Evolutionary conservation across 2,888 invertebrate genomes (phyloP).

Genomic region (Aradus depressus): DNA sequence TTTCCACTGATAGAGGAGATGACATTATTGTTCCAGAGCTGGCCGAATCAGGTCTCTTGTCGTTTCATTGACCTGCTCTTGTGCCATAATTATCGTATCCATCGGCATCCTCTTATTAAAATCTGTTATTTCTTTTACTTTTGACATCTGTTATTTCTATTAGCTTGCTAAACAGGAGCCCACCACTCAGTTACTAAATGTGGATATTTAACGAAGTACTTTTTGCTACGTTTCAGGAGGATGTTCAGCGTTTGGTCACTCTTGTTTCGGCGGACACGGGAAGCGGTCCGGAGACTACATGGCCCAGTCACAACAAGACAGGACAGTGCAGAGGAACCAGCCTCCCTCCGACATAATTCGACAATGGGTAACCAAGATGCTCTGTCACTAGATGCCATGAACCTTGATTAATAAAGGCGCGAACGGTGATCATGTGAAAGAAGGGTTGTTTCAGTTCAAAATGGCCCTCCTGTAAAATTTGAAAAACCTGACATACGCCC

Average conservation of each 20-base stretch:
- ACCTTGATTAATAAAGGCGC: too few species aligned
- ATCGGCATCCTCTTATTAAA: background rate
- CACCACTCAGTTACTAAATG: background rate
- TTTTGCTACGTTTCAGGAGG: conserved; percentile 42
- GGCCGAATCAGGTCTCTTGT: too few species aligned
- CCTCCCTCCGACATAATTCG: conserved; percentile 22
- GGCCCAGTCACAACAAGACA: conserved; percentile 4
- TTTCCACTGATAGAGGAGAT: too few species aligned
- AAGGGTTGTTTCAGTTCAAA: too few species aligned
- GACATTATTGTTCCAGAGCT: too few species aligned
- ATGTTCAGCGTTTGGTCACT: conserved; percentile 60
- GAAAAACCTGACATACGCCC: too few species aligned
- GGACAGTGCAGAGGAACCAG: conserved; percentile 15
- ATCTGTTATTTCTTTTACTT: background rate
- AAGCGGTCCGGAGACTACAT: conserved; percentile 43
- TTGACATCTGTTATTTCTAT: background rate
- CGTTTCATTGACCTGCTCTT: too few species aligned
- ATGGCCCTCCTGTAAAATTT: too few species aligned
- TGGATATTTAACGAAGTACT: too few species aligned
- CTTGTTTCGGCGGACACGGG: conserved; percentile 64
- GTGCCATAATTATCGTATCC: too few species aligned
- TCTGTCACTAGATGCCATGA: too few species aligned
- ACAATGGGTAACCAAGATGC: conserved; percentile 26
- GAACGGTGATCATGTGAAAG: too few species aligned
- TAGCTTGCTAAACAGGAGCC: background rate